Conservation (phyloP, 2,888 invertebrate genomes). For the Sclerodermus sp. region DNA sequence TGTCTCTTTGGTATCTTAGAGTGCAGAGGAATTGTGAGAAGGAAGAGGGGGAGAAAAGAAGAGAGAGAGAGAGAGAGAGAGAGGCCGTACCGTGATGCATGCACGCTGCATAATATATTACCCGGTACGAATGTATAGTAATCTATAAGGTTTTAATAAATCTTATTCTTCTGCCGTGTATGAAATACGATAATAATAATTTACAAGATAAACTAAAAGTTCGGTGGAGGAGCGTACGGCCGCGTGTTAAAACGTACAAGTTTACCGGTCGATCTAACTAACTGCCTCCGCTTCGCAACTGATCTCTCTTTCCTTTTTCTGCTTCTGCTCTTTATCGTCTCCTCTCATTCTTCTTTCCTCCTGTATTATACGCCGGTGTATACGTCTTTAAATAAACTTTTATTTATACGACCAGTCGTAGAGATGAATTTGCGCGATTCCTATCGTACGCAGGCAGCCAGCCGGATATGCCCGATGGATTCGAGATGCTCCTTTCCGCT, state of each 20-base stretch:
- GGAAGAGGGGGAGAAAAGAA: too few species aligned
- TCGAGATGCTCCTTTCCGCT: conserved; percentile 26
- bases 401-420: conserved; percentile 50
- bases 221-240: conserved; percentile 25
- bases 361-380: conserved; percentile 9
- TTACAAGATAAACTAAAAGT: conserved; percentile 54
- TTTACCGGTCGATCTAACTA: conserved; percentile 21
- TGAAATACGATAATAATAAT: conserved; percentile 57
- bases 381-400: conserved; percentile 56
- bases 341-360: conserved; percentile 2
- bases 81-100: neutral
- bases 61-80: too few species aligned
- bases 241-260: conserved; percentile 3
- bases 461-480: conserved; percentile 49
- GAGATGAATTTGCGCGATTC: conserved; percentile 51
- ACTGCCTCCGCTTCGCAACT: conserved; percentile 22
- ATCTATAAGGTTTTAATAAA: conserved; percentile 52
- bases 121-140: conserved; percentile 41
- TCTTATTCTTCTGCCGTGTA: conserved; percentile 50
- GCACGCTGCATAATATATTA: conserved; percentile 23
- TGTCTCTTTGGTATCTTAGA: too few species aligned
- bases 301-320: conserved; percentile 6
- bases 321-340: too few species aligned
- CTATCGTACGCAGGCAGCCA: conserved; percentile 31
- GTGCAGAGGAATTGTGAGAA: too few species aligned